Evolutionary conservation across 2,797 vertebrate species (phyloP), one percentile per base, ranked within the genome.

Genomic region (Erpetoichthys calabaricus): DNA sequence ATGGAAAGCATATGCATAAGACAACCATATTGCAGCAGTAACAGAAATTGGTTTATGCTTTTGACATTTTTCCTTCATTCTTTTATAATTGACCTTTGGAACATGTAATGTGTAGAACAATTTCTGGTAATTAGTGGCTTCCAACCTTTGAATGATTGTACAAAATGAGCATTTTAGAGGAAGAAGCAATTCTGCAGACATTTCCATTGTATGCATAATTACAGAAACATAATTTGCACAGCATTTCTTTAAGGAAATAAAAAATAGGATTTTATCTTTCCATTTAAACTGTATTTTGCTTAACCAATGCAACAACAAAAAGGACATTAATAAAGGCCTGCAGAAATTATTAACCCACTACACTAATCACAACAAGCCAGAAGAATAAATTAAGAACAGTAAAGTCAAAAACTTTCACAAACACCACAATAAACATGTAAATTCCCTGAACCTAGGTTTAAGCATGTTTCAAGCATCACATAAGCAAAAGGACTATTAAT

Each of bases 71-170:
- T 80, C 88, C 88, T 91, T 85, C 80, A 85, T 87, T 87, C 84
- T 85, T 81, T 80, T 75, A 89, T 94, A 94, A 97, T 92, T 98
- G 91, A 97, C 91, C 91, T 91, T 88, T 87, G 87, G 84, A 88
- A 82, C 72, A 73, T 75, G 80, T 86, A 91, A 92, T 79, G 88
- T 87, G 89, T 81, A 82, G 88, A 92, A 91, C 91, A 89, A 93
- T 90, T 89, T 87, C 75, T 79, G 73, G 86, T 89, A 94, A 94
- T 97, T 95, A 96, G 83, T 75, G 77, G 82, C 79, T 83, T 82
- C 83, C 87, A 96, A 94, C 85, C 88, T 88, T 89, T 80, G 81
- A 75, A 85, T 92, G 91, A 96, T 96, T 97, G 92, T 85, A 74
- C 78, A 77, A 91, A 93, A 91, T 91, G 84, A 92, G 89, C 87